These are phyloP conservation scores for Anoplolepis gracilipes DNA, from an alignment of 1,140 invertebrate species.

Conservation along the genomic window DNA sequence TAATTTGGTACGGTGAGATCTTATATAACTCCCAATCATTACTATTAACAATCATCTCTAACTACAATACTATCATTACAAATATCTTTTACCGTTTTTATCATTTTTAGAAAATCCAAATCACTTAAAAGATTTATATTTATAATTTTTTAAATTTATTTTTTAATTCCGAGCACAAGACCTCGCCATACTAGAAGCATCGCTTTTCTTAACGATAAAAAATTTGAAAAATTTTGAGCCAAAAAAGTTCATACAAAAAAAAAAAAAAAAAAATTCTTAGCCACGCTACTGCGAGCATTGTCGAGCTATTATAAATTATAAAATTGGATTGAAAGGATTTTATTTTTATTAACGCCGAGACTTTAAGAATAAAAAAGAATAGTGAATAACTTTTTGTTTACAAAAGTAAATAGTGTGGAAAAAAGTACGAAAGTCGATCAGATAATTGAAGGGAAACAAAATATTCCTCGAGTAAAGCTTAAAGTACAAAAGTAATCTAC, in stretches of 20 bases:
- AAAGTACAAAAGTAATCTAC: conserved; percentile 46
- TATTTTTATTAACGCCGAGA: not conserved
- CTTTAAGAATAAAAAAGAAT: not conserved
- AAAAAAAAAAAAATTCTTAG: conserved; percentile 26
- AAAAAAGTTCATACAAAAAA: too few species aligned
- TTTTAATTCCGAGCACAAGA: not conserved
- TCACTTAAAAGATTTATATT: not conserved
- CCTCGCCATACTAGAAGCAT: not conserved
- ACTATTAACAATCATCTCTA: not conserved
- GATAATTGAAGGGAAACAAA: not conserved
- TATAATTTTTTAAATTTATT: not conserved
- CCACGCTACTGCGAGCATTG: not conserved
- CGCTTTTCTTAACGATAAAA: not conserved
- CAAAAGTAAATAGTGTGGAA: not conserved
- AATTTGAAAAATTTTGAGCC: conserved; percentile 5
- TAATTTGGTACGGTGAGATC: conserved; percentile 10
- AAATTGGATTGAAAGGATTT: too few species aligned
- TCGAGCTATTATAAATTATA: not conserved
- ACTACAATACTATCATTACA: not conserved
- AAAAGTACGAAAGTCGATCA: not conserved
- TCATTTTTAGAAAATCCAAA: not conserved
- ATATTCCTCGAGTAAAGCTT: conserved; percentile 44
- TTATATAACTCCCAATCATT: not conserved
- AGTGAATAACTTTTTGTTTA: not conserved
- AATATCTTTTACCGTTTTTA: not conserved